These are phyloP conservation scores for Anomalospiza imberbis DNA, from an alignment of 2,797 vertebrate species.

Conservation along the genomic window DNA sequence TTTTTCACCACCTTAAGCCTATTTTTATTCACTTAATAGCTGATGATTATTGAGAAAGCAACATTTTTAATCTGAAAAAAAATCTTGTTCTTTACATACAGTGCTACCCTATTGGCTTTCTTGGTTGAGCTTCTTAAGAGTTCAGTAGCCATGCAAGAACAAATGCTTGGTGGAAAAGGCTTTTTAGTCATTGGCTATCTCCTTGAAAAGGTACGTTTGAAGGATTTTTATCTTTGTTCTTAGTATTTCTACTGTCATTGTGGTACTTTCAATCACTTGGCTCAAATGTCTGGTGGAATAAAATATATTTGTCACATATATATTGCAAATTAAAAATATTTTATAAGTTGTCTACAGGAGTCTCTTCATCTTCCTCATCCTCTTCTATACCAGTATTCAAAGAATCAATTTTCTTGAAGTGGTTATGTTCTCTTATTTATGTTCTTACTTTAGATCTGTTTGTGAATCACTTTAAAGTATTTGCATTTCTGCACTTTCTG, in stretches of 20 bases:
- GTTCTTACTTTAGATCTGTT: not conserved
- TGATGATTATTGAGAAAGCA: not conserved
- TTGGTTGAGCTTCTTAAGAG: constrained; percentile 86
- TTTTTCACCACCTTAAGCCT: not conserved
- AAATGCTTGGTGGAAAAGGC: constrained; percentile 88
- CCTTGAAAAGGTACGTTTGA: constrained; percentile 81
- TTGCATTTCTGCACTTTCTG: not conserved
- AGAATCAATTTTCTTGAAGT: not conserved
- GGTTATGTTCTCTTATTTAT: not conserved
- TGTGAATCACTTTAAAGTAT: not conserved
- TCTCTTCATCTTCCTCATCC: not conserved
- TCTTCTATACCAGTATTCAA: not conserved
- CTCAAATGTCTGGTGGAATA: not conserved
- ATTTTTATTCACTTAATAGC: not conserved
- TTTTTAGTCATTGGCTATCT: constrained; percentile 87
- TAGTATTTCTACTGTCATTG: not conserved
- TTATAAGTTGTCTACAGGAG: not conserved
- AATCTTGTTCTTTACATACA: constrained; percentile 67
- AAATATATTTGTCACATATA: not conserved
- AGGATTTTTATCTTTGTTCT: not conserved
- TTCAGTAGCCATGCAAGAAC: constrained; percentile 89
- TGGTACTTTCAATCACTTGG: not conserved
- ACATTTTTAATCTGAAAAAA: not conserved
- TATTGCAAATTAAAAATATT: not conserved
- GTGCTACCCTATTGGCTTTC: constrained; percentile 85